phyloP scores from a whole-genome alignment of 2,888 invertebrate species.

The Allolobophora icterica region DNA sequence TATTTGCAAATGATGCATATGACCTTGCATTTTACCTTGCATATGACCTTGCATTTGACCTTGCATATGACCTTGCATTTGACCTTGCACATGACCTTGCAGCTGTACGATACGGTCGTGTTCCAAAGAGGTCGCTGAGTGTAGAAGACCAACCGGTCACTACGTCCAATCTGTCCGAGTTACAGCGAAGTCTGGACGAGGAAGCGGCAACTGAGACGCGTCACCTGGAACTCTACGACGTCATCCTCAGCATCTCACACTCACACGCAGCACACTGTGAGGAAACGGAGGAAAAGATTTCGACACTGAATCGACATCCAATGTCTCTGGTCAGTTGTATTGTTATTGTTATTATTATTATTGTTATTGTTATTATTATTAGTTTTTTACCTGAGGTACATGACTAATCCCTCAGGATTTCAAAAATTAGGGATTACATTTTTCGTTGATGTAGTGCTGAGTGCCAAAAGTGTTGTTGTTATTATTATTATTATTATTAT shows the following conservation, averaged over 20 bases:
- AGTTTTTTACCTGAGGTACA: too few relatives aligned
- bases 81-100: background rate
- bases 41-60: slow-evolving; percentile 30
- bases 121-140: slow-evolving; percentile 90
- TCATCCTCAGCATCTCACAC: slow-evolving; percentile 77
- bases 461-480: too few relatives aligned
- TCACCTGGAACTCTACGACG: slow-evolving; percentile 77
- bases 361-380: background rate
- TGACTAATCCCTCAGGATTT: too few relatives aligned
- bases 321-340: slow-evolving; percentile 70
- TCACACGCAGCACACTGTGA: slow-evolving; percentile 88
- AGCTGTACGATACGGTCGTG: slow-evolving; percentile 81
- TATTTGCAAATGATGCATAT: background rate
- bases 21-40: background rate
- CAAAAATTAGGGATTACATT: too few relatives aligned
- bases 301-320: slow-evolving; percentile 75
- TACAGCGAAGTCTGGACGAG: background rate
- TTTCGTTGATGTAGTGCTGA: too few relatives aligned
- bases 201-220: slow-evolving; percentile 46
- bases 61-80: background rate
- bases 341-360: background rate
- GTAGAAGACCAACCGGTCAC: slow-evolving; percentile 77
- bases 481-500: too few relatives aligned
- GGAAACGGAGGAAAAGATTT: slow-evolving; percentile 79
- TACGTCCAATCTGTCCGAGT: slow-evolving; percentile 74